These are phyloP conservation scores for Eustalomyia histrio DNA, from an alignment of 2,888 invertebrate species.

Conservation along the genomic window DNA sequence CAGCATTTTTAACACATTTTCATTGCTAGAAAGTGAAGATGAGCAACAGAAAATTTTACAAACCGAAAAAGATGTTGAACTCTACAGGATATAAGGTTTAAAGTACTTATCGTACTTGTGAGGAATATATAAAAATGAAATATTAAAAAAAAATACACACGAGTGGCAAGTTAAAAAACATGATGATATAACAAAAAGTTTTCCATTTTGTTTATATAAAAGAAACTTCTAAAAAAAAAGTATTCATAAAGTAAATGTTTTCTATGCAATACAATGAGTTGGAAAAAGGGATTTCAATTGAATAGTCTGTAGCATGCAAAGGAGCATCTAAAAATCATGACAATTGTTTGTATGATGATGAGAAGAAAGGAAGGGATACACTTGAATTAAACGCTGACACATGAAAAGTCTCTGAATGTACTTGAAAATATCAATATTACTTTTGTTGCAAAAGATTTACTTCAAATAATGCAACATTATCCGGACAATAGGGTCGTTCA, in stretches of 20 bases:
- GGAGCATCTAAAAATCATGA: not conserved
- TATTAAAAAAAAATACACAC: not conserved
- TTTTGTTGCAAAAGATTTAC: not conserved
- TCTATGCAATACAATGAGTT: constrained; percentile 1
- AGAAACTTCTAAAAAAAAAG: constrained; percentile 36
- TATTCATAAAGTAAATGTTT: constrained; percentile 9
- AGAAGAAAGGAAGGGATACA: not conserved
- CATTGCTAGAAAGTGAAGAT: constrained; percentile 39
- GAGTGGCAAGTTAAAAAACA: constrained; percentile 21
- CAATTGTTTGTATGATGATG: not conserved
- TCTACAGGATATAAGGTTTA: constrained; percentile 59
- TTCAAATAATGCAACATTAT: not conserved
- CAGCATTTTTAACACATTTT: not conserved
- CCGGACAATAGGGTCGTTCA: not conserved
- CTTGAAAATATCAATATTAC: constrained; percentile 34
- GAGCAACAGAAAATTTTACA: not conserved
- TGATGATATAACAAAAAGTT: constrained; percentile 29
- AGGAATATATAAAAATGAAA: constrained; percentile 22
- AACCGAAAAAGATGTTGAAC: constrained; percentile 28
- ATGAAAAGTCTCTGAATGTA: constrained; percentile 30
- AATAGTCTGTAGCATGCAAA: not conserved
- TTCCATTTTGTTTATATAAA: not conserved
- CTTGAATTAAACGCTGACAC: constrained; percentile 58
- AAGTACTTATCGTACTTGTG: constrained; percentile 16
- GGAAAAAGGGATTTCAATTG: not conserved